Evolutionary conservation across 2,888 invertebrate species (phyloP), one percentile per base, ranked within the genome.

Genomic region (Lydus trimaculatus): DNA sequence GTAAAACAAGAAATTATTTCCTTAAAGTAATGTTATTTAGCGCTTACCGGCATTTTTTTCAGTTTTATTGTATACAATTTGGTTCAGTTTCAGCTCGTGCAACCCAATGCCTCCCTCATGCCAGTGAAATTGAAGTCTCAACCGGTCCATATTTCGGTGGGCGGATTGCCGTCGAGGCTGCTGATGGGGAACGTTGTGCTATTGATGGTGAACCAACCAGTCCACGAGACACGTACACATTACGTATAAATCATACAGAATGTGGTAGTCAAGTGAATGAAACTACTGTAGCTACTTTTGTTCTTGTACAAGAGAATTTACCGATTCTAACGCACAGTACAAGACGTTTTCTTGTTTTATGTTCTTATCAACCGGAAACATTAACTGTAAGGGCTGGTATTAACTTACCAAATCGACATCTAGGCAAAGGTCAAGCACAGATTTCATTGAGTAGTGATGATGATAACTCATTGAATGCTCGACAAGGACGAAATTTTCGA

Each of bases 121-220:
- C 92, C 48, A 94, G 93, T 62, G 94, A 94, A 82, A 94, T 94
- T 62, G 92, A 93, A 83, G 93, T 94, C 7, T 91, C 93, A 15
- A 94, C 94, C 0, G 94, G 94, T 0, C 94, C 94, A 0, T 90
- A 90, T 81, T 94, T 94, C 82, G 92, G 91, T 0, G 94, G 94
- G 1, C 89, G 92, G 70, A 93, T 94, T 70, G 91, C 91, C 0
- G 92, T 92, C 1, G 92, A 92, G 81, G 90, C 92, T 0, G 89
- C 90, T 0, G 91, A 92, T 80, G 91, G 91, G 2, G 90, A 90
- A 77, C 87, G 91, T 43, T 94, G 94, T 80, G 90, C 91, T 13
- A 86, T 94, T 59, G 91, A 92, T 77, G 94, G 94, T 25, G 90
- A 94, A 81, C 89, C 92, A 1, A 88, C 89, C 76, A 93, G 92